A percentile compares a stretch with the other conserved stretches of the same genome.
phyloP scores from a whole-genome alignment of 2,797 vertebrate species.

The Luscinia megarhynchos region DNA sequence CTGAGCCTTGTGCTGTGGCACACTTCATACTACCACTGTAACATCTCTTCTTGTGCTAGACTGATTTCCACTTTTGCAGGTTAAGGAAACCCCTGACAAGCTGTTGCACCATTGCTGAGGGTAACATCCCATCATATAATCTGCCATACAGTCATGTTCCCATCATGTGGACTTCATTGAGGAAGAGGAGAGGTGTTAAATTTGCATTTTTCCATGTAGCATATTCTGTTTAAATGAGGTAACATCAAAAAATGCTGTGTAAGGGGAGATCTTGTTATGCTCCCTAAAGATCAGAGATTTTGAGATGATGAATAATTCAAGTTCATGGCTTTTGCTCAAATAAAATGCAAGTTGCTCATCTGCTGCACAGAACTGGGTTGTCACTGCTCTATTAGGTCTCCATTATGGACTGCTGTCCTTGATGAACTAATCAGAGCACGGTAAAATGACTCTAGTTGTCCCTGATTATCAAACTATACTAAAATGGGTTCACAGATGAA shows the following conservation, averaged over 20 bases:
- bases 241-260: background rate
- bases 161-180: rapidly evolving
- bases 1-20: background rate
- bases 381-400: background rate
- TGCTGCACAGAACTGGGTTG: background rate
- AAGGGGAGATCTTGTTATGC: background rate
- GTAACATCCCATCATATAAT: background rate
- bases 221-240: background rate
- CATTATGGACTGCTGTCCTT: background rate
- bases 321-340: background rate
- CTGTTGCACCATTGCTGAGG: background rate
- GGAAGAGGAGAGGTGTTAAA: background rate
- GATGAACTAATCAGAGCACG: background rate
- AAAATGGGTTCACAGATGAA: background rate
- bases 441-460: background rate
- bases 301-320: background rate
- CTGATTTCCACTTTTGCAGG: background rate
- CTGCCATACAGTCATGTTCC: background rate
- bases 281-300: background rate
- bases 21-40: background rate
- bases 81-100: background rate
- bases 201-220: background rate
- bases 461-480: background rate
- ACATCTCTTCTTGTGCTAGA: background rate
- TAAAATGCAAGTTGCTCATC: background rate